Evolutionary conservation across 2,888 invertebrate species (phyloP).

Genomic region (Plebejus melissa): DNA sequence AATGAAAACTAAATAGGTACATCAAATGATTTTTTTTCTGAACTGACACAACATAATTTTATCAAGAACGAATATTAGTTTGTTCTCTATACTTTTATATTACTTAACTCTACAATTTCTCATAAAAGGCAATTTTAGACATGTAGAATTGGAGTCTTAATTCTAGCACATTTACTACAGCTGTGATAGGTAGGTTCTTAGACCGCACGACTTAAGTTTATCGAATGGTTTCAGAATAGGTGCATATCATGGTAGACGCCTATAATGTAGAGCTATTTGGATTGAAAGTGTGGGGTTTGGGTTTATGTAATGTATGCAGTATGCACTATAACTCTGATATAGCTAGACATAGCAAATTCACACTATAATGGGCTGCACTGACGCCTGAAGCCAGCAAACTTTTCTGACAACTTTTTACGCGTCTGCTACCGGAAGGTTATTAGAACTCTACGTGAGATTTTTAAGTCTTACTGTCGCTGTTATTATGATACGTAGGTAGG

Average conservation of each 20-base stretch:
- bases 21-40: too few relatives aligned
- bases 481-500: too few relatives aligned
- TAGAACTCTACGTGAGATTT: too few relatives aligned
- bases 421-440: neutral
- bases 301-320: conserved; percentile 2
- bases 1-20: too few relatives aligned
- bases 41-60: too few relatives aligned
- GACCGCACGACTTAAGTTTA: neutral
- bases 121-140: too few relatives aligned
- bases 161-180: too few relatives aligned
- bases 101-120: too few relatives aligned
- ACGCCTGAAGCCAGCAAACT: neutral
- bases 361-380: conserved; percentile 1
- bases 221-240: conserved; percentile 31
- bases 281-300: conserved; percentile 11
- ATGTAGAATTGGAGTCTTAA: too few relatives aligned
- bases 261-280: conserved; percentile 11
- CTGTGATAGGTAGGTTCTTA: neutral
- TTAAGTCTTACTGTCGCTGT: neutral
- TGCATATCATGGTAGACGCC: conserved; percentile 15
- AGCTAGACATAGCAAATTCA: conserved; percentile 9
- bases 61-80: too few relatives aligned
- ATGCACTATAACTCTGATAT: conserved; percentile 14
- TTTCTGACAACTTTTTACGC: neutral
- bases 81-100: too few relatives aligned